Evolutionary conservation across 2,113 vertebrate species (phyloP).

Genomic region (Elaphurus davidianus): DNA sequence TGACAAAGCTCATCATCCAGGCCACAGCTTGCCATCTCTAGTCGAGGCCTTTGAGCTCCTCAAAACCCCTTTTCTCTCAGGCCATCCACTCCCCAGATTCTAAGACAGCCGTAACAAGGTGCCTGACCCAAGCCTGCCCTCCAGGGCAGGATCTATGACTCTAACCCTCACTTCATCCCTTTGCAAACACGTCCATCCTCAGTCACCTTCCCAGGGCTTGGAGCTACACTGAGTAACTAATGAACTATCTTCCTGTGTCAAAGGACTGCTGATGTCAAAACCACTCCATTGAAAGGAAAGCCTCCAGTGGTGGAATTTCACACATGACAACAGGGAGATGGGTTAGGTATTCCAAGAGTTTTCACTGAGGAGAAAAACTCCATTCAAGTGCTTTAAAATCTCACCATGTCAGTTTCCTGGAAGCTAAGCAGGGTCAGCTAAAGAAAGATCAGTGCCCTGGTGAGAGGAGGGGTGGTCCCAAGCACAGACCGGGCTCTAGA

Average conservation of each 20-base stretch:
- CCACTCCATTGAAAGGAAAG: neutral
- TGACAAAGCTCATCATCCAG: neutral
- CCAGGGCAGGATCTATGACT: neutral
- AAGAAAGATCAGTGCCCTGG: neutral
- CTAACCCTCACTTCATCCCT: neutral
- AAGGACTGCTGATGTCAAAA: neutral
- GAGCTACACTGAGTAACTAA: neutral
- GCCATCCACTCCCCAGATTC: neutral
- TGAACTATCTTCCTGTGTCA: neutral
- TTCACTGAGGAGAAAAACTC: neutral
- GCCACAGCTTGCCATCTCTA: neutral
- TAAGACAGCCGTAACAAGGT: neutral
- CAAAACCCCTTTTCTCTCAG: neutral
- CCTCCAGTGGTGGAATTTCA: neutral
- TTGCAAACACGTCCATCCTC: neutral
- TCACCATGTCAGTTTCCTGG: neutral
- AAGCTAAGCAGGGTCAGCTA: neutral
- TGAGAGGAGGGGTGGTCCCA: neutral
- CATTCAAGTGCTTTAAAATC: neutral
- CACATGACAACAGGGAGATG: neutral
- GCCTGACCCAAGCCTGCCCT: neutral
- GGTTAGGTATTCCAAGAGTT: neutral
- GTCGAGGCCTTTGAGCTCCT: neutral
- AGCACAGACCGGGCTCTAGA: neutral
- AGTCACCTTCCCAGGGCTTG: neutral